Evolutionary conservation across 2,888 invertebrate species (phyloP).

Genomic region (Tenthredo scrophulariae): DNA sequence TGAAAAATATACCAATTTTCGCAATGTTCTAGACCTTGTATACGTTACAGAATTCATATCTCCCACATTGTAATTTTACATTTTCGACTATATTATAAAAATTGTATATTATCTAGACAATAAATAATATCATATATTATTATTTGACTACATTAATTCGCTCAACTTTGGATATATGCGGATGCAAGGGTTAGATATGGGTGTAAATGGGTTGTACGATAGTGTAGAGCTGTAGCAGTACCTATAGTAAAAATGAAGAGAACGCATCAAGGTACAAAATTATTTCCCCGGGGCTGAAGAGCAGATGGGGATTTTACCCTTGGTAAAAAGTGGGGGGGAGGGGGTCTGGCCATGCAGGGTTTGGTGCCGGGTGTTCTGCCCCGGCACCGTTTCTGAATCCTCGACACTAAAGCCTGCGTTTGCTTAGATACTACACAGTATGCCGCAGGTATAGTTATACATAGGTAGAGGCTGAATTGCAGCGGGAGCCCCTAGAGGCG

Average conservation of each 20-base stretch:
- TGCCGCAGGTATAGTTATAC: background rate
- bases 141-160: background rate
- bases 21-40: too few species aligned
- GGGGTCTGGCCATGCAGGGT: slow-evolving; percentile 5
- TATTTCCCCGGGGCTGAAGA: slow-evolving; percentile 43
- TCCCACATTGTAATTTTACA: too few species aligned
- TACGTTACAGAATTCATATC: too few species aligned
- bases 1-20: too few species aligned
- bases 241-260: background rate
- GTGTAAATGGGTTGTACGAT: background rate
- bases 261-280: slow-evolving; percentile 6
- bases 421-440: background rate
- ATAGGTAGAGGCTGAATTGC: background rate
- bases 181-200: background rate
- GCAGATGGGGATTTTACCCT: slow-evolving; percentile 52
- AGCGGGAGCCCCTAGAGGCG: background rate
- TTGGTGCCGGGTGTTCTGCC: slow-evolving; percentile 40
- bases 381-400: slow-evolving; percentile 17
- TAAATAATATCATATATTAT: background rate
- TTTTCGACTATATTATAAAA: too few species aligned
- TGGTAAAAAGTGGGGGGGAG: slow-evolving; percentile 12
- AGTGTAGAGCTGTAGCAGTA: background rate
- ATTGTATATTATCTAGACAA: too few species aligned
- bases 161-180: background rate
- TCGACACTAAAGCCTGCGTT: background rate